Conservation (phyloP, 2,113 vertebrate species). For the Hemichromis elongatus region DNA sequence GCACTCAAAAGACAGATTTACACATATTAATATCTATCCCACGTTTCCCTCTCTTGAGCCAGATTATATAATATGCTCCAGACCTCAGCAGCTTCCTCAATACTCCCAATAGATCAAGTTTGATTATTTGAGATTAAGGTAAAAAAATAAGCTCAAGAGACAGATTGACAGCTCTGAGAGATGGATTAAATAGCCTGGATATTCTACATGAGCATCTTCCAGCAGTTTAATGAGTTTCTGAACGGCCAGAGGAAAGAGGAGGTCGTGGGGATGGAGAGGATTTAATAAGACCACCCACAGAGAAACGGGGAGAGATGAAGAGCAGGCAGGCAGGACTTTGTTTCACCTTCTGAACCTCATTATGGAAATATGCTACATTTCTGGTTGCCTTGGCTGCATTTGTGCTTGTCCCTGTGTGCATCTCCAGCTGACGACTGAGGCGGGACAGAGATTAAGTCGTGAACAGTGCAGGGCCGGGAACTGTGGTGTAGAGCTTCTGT, state of each 20-base stretch:
- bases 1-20: neutral
- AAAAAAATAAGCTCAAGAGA: neutral
- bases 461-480: neutral
- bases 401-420: conserved; percentile 2
- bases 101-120: neutral
- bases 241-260: conserved; percentile 6
- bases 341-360: conserved; percentile 53
- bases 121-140: conserved; percentile 25
- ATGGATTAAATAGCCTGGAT: neutral
- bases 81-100: neutral
- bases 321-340: conserved; percentile 1
- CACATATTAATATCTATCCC: conserved; percentile 3
- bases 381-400: conserved; percentile 28
- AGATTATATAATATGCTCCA: neutral
- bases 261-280: conserved; percentile 18
- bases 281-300: conserved; percentile 54
- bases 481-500: neutral
- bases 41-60: neutral
- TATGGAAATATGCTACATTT: conserved; percentile 44
- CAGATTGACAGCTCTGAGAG: neutral
- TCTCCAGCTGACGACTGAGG: neutral
- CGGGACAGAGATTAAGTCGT: neutral
- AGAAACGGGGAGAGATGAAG: conserved; percentile 11
- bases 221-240: conserved; percentile 36
- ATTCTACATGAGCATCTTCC: neutral